Conservation (phyloP, 2,888 invertebrate genomes). For the Parnassius orleans region DNA sequence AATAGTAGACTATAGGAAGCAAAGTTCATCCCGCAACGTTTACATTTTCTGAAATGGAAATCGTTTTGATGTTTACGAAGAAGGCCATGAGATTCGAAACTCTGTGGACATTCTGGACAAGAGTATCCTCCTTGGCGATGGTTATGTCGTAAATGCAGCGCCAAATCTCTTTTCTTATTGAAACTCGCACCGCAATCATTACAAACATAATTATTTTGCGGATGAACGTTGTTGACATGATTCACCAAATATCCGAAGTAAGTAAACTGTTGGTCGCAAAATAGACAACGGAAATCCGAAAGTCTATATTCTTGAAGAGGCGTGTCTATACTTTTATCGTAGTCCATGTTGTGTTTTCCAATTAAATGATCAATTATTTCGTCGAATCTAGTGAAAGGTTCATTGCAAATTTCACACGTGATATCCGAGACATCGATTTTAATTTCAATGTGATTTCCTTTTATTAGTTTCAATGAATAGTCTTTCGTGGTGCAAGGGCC, state of each 20-base stretch:
- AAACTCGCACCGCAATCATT: constrained; percentile 59
- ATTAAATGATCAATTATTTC: constrained; percentile 64
- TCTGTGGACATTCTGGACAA: constrained; percentile 54
- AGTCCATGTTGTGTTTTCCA: constrained; percentile 55
- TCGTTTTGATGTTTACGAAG: constrained; percentile 50
- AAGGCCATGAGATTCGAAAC: constrained; percentile 43
- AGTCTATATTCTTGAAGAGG: constrained; percentile 57
- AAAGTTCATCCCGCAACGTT: constrained; percentile 51
- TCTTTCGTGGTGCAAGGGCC: constrained; percentile 53
- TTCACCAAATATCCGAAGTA: constrained; percentile 57
- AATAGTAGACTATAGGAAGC: constrained; percentile 46
- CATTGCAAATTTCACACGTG: constrained; percentile 57
- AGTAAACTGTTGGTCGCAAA: constrained; percentile 54
- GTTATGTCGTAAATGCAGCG: constrained; percentile 50
- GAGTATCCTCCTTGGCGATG: constrained; percentile 56
- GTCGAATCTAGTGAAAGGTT: constrained; percentile 46
- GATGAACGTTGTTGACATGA: constrained; percentile 57
- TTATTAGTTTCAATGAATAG: constrained; percentile 52
- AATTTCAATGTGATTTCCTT: constrained; percentile 55
- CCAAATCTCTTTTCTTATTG: constrained; percentile 57
- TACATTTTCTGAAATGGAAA: constrained; percentile 58
- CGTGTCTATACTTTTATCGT: constrained; percentile 55
- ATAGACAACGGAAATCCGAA: constrained; percentile 51
- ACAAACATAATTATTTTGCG: constrained; percentile 56
- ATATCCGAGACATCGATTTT: constrained; percentile 67